Evolutionary conservation across 2,113 vertebrate genomes (phyloP), one percentile per base, ranked within the genome.

Genomic region (Emydura subglobosa): DNA sequence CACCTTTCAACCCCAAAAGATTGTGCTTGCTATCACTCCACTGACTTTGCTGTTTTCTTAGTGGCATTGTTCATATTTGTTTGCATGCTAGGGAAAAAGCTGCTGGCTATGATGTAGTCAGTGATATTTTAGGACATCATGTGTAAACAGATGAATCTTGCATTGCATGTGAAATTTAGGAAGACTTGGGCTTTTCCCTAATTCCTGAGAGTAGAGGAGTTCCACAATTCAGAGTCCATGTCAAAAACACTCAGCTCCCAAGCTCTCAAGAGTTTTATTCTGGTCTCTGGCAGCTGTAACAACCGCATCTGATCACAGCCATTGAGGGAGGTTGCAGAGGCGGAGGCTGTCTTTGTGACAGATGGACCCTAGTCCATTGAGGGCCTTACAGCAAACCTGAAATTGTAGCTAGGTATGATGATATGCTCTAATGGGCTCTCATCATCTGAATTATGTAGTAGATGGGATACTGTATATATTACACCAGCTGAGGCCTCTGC

Each of bases 141-240:
- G 82, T 78, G 78, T 93, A 96, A 95, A 93, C 9, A 88, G 31
- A 42, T 29, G 27, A 57, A 93, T 91, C 74, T 92, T 76, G 5
- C 0, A 88, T 82, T 92, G 87, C 81, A 65, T 91, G 80, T 10
- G 87, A 80, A 88, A 74, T 44, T 83, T n/a, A 76, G 85, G 44
- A 84, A 86, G 79, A 24, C 57, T 68, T 0, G 4, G 87, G 82
- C 21, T 94, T 90, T 24, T 91, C 90, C n/a, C 72, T 39, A 47
- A 7, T 53, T 29, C 29, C 13, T 16, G 10, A 14, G 10, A 39
- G 19, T 57, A 12, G 17, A 3, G 24, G 42, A 87, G 49, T n/a
- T 87, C 49, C 55, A 80, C 22, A 39, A 50, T 16, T 54, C 79
- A 21, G 47, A 42, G 29, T 72, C 78, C 14, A 4, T 1, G 51